phyloP scores from a whole-genome alignment of 1,140 invertebrate species.

The Heliconius melpomene region DNA sequence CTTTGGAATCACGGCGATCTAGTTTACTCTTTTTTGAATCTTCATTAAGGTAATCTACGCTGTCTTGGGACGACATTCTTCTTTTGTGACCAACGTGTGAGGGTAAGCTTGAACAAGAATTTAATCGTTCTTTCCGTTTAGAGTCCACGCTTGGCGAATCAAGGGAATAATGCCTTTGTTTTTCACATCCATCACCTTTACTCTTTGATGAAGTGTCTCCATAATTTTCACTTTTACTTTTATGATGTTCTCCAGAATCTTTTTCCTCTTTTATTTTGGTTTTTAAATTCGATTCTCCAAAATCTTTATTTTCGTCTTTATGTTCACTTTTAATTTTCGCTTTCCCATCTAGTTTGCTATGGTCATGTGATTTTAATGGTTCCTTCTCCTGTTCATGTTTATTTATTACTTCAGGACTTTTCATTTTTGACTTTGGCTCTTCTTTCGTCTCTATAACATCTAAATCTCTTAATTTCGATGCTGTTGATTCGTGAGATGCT shows the following conservation, averaged over 20 bases:
- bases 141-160: conserved; percentile 75
- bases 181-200: conserved; percentile 66
- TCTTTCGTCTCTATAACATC: conserved; percentile 74
- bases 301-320: conserved; percentile 42
- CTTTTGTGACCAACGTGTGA: conserved; percentile 86
- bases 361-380: conserved; percentile 26
- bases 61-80: conserved; percentile 89
- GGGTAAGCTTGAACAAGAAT: conserved; percentile 84
- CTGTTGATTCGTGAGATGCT: conserved; percentile 72
- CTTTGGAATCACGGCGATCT: conserved; percentile 88
- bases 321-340: conserved; percentile 36
- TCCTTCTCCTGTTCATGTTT: conserved; percentile 63
- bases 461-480: conserved; percentile 67
- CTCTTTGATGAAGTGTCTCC: conserved; percentile 50
- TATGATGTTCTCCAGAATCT: conserved; percentile 48
- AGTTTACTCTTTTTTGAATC: conserved; percentile 87
- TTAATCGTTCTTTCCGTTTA: conserved; percentile 81
- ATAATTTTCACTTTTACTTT: conserved; percentile 53
- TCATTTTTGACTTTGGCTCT: conserved; percentile 59
- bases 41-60: conserved; percentile 83
- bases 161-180: conserved; percentile 78
- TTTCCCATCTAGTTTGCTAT: conserved; percentile 36
- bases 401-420: conserved; percentile 46
- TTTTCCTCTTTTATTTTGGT: conserved; percentile 65
- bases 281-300: conserved; percentile 39